These are phyloP conservation scores for Adelges cooleyi DNA, from an alignment of 1,140 invertebrate species.

Conservation along the genomic window DNA sequence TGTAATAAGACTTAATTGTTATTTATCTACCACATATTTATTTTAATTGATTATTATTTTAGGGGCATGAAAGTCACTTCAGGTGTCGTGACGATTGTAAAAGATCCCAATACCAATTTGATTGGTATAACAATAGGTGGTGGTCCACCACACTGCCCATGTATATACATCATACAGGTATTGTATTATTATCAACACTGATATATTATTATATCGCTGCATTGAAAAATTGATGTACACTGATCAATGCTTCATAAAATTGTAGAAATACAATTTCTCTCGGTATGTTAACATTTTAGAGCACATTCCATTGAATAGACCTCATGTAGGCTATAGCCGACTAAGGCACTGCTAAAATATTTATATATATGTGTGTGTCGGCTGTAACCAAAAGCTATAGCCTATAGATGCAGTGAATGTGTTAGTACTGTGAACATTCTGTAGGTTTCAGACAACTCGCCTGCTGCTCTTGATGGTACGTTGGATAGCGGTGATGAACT, in stretches of 20 bases:
- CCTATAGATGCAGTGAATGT: too few relatives aligned
- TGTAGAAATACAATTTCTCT: background rate
- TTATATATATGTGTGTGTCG: too few relatives aligned
- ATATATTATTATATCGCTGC: background rate
- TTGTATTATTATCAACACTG: background rate
- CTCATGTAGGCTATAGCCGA: too few relatives aligned
- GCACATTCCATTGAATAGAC: background rate
- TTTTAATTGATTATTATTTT: conserved; percentile 33
- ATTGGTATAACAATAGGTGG: conserved; percentile 98
- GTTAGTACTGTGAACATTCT: too few relatives aligned
- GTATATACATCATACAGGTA: conserved; percentile 85
- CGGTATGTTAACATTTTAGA: too few relatives aligned
- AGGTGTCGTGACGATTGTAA: conserved; percentile 78
- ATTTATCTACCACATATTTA: background rate
- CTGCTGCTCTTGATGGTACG: conserved; percentile 78
- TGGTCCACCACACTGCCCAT: conserved; percentile 89
- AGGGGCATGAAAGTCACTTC: conserved; percentile 97
- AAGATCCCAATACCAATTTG: conserved; percentile 79
- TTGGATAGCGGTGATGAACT: conserved; percentile 94
- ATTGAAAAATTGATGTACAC: background rate
- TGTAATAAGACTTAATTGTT: background rate
- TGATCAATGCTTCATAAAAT: background rate
- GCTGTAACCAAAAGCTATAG: too few relatives aligned
- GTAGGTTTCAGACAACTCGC: conserved; percentile 95
- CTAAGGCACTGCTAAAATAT: too few relatives aligned